Percentiles rank a stretch among this genome's conserved stretches.
Evolutionary conservation across 2,113 vertebrate genomes (phyloP).

Genomic region (Platichthys flesus): DNA sequence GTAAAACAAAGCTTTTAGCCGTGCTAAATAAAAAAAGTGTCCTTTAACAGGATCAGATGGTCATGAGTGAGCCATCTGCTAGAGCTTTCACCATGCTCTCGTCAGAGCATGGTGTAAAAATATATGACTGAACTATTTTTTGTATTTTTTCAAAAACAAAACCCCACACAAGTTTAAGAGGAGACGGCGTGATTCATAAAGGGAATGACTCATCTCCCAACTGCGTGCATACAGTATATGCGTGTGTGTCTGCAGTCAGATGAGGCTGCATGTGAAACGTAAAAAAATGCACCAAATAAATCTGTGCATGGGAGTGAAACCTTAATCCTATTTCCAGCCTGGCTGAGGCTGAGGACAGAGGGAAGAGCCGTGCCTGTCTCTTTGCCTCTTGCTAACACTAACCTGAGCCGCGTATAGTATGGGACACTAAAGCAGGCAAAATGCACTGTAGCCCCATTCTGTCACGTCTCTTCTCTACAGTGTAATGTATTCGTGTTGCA

Average conservation of each 20-base stretch:
- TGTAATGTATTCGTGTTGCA: slow-evolving; percentile 39
- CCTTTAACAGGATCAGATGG: not conserved
- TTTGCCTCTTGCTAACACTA: slow-evolving; percentile 25
- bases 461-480: slow-evolving; percentile 56
- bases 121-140: slow-evolving; percentile 14
- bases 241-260: slow-evolving; percentile 24
- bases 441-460: slow-evolving; percentile 70
- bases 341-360: slow-evolving; percentile 30
- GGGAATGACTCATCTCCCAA: slow-evolving; percentile 66
- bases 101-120: slow-evolving; percentile 29
- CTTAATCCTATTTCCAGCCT: slow-evolving; percentile 52
- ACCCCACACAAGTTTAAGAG: slow-evolving; percentile 42
- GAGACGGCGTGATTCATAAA: slow-evolving; percentile 65
- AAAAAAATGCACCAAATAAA: slow-evolving; percentile 48
- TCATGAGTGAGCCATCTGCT: slow-evolving; percentile 15
- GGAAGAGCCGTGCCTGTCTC: slow-evolving; percentile 34
- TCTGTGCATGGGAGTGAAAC: slow-evolving; percentile 37
- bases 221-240: slow-evolving; percentile 7
- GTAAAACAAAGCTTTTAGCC: not conserved
- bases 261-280: slow-evolving; percentile 41
- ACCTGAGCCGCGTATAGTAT: slow-evolving; percentile 35
- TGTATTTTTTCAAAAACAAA: not conserved
- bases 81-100: not conserved
- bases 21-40: not conserved
- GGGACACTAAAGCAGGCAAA: slow-evolving; percentile 49